These are phyloP conservation scores for Geotria australis DNA, from an alignment of 2,797 vertebrate species.

Conservation along the genomic window DNA sequence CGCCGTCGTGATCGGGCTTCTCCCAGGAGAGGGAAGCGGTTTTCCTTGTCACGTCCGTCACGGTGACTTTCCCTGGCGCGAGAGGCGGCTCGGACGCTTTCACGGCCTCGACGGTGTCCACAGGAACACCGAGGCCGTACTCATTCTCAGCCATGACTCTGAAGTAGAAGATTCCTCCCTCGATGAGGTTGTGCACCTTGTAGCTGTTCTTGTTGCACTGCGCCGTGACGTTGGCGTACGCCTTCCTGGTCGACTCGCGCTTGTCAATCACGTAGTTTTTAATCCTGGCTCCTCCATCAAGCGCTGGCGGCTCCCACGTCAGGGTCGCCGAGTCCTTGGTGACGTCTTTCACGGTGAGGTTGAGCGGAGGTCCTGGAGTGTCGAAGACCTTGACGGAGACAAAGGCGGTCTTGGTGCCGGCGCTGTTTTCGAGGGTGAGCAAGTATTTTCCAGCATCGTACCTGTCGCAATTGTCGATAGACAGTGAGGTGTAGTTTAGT, in stretches of 20 bases:
- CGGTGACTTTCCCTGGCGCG: slow-evolving; percentile 50
- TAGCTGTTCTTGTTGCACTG: slow-evolving; percentile 66
- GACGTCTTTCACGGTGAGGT: slow-evolving; percentile 50
- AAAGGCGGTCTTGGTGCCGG: slow-evolving; percentile 55
- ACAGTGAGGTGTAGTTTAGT: slow-evolving; percentile 48
- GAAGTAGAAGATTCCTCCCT: slow-evolving; percentile 87
- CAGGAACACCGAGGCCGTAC: slow-evolving; percentile 49
- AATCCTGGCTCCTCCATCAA: slow-evolving; percentile 73
- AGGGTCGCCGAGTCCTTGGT: slow-evolving; percentile 52
- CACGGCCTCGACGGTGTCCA: slow-evolving; percentile 48
- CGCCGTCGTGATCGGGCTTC: slow-evolving; percentile 85
- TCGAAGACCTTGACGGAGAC: slow-evolving; percentile 76
- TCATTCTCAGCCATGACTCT: slow-evolving; percentile 98
- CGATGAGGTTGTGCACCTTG: slow-evolving; percentile 67
- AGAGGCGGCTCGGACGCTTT: slow-evolving; percentile 79
- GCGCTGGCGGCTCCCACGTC: slow-evolving; percentile 56
- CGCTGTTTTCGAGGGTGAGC: slow-evolving; percentile 56
- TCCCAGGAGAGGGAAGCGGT: slow-evolving; percentile 65
- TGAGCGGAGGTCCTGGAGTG: slow-evolving; percentile 58
- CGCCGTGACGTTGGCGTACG: slow-evolving; percentile 61
- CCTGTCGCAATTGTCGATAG: slow-evolving; percentile 77
- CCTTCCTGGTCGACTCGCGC: slow-evolving; percentile 83
- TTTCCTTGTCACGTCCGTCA: slow-evolving; percentile 65
- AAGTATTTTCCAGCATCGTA: slow-evolving; percentile 77
- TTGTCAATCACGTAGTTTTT: slow-evolving; percentile 94